phyloP scores from a whole-genome alignment of 1,140 invertebrate species.

The Caenorhabditis latens region DNA sequence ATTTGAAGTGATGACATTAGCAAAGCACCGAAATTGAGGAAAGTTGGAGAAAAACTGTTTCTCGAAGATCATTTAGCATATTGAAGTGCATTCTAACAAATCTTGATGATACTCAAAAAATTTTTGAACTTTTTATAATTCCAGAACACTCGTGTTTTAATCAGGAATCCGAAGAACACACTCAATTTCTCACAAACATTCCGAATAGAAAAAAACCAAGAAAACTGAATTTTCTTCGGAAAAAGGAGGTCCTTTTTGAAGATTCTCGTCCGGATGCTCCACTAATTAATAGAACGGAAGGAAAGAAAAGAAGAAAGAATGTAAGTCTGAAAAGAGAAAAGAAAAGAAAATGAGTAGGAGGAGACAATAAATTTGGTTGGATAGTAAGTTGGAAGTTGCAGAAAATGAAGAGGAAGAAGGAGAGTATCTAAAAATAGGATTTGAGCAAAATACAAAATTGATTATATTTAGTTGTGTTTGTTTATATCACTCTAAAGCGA shows the following conservation, averaged over 20 bases:
- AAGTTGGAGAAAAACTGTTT: too few relatives aligned
- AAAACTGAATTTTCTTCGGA: background rate
- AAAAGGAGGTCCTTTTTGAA: background rate
- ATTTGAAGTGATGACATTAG: background rate
- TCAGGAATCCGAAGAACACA: too few relatives aligned
- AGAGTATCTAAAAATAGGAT: background rate
- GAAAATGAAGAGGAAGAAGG: background rate
- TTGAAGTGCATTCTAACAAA: too few relatives aligned
- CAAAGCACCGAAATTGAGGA: background rate
- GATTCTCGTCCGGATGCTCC: background rate
- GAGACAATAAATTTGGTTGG: background rate
- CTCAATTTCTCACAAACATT: background rate
- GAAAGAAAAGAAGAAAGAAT: background rate
- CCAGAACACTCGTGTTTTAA: too few relatives aligned
- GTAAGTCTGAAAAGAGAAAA: background rate
- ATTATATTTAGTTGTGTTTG: background rate
- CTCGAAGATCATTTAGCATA: too few relatives aligned
- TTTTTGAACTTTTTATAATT: too few relatives aligned
- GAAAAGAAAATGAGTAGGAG: background rate
- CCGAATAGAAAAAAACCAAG: background rate
- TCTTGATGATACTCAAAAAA: too few relatives aligned
- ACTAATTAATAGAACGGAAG: background rate
- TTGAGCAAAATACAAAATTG: background rate
- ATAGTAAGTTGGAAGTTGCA: background rate
- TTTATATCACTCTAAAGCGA: too few relatives aligned